These are phyloP conservation scores for Myxocyprinus asiaticus DNA, from an alignment of 2,113 vertebrate species.

Conservation along the genomic window DNA sequence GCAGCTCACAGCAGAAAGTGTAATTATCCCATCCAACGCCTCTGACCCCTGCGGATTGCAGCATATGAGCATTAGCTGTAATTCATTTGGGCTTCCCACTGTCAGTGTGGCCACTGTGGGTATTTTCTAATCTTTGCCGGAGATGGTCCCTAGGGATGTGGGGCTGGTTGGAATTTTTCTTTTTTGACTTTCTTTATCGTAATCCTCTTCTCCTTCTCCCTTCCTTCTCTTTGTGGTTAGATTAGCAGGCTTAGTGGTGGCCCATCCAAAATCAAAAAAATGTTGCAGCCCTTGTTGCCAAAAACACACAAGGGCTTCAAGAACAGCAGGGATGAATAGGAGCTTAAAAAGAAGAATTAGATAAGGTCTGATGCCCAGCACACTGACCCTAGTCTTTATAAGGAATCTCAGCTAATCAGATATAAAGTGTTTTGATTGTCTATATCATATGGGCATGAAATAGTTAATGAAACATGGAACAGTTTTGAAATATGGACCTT, in stretches of 20 bases:
- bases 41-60: not conserved
- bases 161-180: conserved; percentile 55
- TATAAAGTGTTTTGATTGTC: conserved; percentile 14
- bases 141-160: conserved; percentile 60
- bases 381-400: conserved; percentile 50
- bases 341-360: conserved; percentile 65
- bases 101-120: conserved; percentile 28
- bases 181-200: conserved; percentile 36
- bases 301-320: conserved; percentile 67
- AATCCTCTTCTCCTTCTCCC: conserved; percentile 47
- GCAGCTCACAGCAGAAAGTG: conserved; percentile 17
- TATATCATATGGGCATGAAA: conserved; percentile 52
- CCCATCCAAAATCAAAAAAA: conserved; percentile 44
- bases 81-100: conserved; percentile 1
- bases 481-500: not conserved
- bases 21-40: conserved; percentile 35
- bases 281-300: conserved; percentile 60
- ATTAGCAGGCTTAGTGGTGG: conserved; percentile 67
- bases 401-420: conserved; percentile 19
- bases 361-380: conserved; percentile 60
- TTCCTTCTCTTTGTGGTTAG: conserved; percentile 66
- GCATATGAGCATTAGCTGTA: conserved; percentile 8
- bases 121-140: conserved; percentile 58
- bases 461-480: not conserved
- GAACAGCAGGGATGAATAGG: conserved; percentile 58